Base-by-base conservation (phyloP, 2,113 vertebrate species). In the Erythrolamprus reginae region DNA sequence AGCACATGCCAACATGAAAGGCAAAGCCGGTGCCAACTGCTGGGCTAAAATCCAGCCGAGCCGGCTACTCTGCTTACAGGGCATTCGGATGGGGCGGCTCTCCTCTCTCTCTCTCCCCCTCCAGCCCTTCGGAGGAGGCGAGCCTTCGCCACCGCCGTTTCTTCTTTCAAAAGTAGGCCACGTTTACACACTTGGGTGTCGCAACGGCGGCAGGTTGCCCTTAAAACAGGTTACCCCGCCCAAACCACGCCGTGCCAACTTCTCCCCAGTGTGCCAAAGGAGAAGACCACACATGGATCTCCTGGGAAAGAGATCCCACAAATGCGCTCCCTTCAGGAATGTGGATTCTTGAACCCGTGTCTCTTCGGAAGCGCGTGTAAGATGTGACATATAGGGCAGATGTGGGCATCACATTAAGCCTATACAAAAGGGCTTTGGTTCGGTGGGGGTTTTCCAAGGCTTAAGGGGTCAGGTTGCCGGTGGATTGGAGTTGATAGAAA, bases 161-260 rank as follows among this genome's bases (percentile, higher is more conserved):
- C 28, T 65, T 56, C 28, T 84, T 89, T 58, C n/a, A 50, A 87
- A n/a, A 82, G 45, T 47, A 84, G 90, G 90, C 53, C 28, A 0
- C 3, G 47, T 84, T 33, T 24, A 10, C 55, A 70, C 58, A 88
- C n/a, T 1, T 93, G 92, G 12, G 0, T 94, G 96, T 94, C 90
- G 96, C 96, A 96, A 97, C 89, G 23, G 1, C 1, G 48, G 10
- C 45, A 13, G 47, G 17, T 28, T 24, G 38, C 42, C 91, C 77
- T 77, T 89, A 51, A 86, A 86, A 94, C 70, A 92, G 95, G 95
- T 96, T 95, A 84, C 96, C 93, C 95, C 93, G 90, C 96, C 96
- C 96, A 92, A 90, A 94, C 90, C 10, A n/a, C 94, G 95, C 92
- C 94, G 88, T 84, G 96, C 95, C 96, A 97, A 93, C 92, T 92